Percentiles rank a stretch among this genome's conserved stretches.
phyloP scores from a whole-genome alignment of 2,797 vertebrate genomes.

The Mormyrus proboscirostris region DNA sequence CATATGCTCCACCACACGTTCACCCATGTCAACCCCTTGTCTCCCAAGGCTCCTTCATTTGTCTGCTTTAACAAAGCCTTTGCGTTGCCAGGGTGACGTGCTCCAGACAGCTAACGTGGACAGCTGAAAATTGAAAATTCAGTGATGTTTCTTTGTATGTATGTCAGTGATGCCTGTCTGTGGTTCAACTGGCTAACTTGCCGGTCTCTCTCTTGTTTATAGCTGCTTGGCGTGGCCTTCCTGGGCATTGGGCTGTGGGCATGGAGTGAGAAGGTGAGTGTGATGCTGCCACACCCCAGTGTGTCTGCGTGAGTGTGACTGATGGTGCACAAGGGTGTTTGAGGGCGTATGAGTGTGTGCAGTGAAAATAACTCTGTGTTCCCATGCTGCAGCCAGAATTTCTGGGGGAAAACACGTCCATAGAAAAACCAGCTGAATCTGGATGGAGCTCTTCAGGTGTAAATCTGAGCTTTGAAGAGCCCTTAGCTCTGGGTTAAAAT shows the following conservation, averaged over 20 bases:
- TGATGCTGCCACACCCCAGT: neutral
- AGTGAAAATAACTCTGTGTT: neutral
- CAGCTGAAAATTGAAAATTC: neutral
- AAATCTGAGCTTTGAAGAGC: neutral
- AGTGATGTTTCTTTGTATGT: neutral
- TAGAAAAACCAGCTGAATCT: neutral
- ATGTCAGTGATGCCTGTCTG: neutral
- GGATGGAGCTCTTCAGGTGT: neutral
- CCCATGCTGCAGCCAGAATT: neutral
- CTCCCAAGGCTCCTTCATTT: neutral
- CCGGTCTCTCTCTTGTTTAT: conserved; percentile 34
- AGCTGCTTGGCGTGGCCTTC: conserved; percentile 95
- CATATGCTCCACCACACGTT: neutral
- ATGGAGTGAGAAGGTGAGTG: conserved; percentile 95
- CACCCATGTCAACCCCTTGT: neutral
- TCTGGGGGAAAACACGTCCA: neutral
- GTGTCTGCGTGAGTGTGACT: neutral
- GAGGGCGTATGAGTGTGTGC: neutral
- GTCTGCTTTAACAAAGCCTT: neutral
- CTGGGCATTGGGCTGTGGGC: conserved; percentile 95
- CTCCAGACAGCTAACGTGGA: neutral
- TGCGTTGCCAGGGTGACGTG: neutral
- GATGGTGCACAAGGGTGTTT: neutral
- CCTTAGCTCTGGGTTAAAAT: neutral
- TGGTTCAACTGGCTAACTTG: conserved; percentile 22